Percentiles rank a stretch among this genome's conserved stretches.
Evolutionary conservation across 2,113 vertebrate genomes (phyloP).

Genomic region (Rana temporaria): DNA sequence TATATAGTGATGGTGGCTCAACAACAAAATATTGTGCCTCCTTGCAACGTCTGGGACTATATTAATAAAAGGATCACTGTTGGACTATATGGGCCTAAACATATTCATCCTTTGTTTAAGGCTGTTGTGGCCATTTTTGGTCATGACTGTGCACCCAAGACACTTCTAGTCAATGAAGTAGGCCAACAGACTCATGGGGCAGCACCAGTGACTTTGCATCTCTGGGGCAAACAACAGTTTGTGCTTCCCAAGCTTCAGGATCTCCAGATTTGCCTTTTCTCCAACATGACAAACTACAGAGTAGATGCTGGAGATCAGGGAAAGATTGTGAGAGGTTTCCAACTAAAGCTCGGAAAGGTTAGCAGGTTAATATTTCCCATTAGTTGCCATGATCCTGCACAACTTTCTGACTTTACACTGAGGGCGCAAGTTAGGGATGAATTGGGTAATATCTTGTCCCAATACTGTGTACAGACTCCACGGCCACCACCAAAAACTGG

Average conservation of each 20-base stretch:
- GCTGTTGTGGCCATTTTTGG: constrained; percentile 91
- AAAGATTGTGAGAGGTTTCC: constrained; percentile 86
- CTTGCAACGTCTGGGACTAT: constrained; percentile 90
- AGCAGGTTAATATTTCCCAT: constrained; percentile 90
- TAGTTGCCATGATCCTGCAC: constrained; percentile 74
- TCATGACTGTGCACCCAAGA: constrained; percentile 93
- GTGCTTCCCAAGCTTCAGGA: constrained; percentile 85
- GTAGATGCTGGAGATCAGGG: constrained; percentile 83
- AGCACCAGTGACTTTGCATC: constrained; percentile 85
- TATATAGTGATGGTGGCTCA: constrained; percentile 87
- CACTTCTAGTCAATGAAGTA: constrained; percentile 86
- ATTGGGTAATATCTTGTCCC: constrained; percentile 83
- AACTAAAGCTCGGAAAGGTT: constrained; percentile 92
- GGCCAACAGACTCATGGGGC: constrained; percentile 77
- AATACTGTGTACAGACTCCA: constrained; percentile 94
- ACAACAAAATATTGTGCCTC: constrained; percentile 77
- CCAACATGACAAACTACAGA: constrained; percentile 93
- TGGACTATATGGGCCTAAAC: constrained; percentile 93
- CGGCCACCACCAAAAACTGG: constrained; percentile 86
- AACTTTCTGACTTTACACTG: constrained; percentile 89
- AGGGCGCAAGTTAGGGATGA: constrained; percentile 91
- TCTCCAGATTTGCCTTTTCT: constrained; percentile 87
- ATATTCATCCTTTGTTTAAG: constrained; percentile 96
- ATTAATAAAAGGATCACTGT: constrained; percentile 90
- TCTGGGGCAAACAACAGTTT: constrained; percentile 97